Percentiles rank a stretch among this genome's conserved stretches.
phyloP scores from a whole-genome alignment of 2,888 invertebrate species.

The Cataglyphis livida region DNA sequence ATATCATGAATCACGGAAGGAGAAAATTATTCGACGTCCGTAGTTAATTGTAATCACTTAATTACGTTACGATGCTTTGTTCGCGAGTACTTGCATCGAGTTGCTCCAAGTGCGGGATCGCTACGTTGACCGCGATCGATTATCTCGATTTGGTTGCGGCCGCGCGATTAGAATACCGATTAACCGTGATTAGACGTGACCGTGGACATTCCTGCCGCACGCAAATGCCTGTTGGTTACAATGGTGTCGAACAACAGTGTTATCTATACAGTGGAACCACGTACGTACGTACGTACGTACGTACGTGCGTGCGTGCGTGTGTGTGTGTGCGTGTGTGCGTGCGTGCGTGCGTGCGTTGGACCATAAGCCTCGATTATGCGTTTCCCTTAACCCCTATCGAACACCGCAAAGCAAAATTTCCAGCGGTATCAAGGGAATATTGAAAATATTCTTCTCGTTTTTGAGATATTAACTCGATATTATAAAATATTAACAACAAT shows the following conservation, averaged over 20 bases:
- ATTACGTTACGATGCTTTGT: slow-evolving; percentile 51
- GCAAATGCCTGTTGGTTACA: slow-evolving; percentile 55
- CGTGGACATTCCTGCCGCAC: slow-evolving; percentile 56
- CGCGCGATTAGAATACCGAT: slow-evolving; percentile 62
- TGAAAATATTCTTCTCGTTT: neutral
- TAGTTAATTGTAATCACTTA: slow-evolving; percentile 46
- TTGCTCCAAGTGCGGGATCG: slow-evolving; percentile 35
- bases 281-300: slow-evolving; percentile 7
- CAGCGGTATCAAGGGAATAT: neutral
- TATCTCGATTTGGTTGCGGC: slow-evolving; percentile 56
- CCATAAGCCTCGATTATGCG: slow-evolving; percentile 46
- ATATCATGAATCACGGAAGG: slow-evolving; percentile 22
- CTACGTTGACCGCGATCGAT: slow-evolving; percentile 55
- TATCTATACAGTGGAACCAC: slow-evolving; percentile 43
- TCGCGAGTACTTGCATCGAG: slow-evolving; percentile 25
- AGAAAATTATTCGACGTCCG: slow-evolving; percentile 43
- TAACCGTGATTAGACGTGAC: slow-evolving; percentile 57
- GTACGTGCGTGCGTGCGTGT: neutral
- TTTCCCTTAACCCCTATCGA: slow-evolving; percentile 26
- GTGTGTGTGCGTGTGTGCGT: slow-evolving; percentile 10
- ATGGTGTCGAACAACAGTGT: slow-evolving; percentile 55
- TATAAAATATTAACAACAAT: neutral
- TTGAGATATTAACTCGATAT: neutral
- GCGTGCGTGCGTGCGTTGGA: slow-evolving; percentile 25
- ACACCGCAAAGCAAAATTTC: slow-evolving; percentile 33